phyloP scores from a whole-genome alignment of 2,113 vertebrate species.

The Orientallactaga bullata region DNA sequence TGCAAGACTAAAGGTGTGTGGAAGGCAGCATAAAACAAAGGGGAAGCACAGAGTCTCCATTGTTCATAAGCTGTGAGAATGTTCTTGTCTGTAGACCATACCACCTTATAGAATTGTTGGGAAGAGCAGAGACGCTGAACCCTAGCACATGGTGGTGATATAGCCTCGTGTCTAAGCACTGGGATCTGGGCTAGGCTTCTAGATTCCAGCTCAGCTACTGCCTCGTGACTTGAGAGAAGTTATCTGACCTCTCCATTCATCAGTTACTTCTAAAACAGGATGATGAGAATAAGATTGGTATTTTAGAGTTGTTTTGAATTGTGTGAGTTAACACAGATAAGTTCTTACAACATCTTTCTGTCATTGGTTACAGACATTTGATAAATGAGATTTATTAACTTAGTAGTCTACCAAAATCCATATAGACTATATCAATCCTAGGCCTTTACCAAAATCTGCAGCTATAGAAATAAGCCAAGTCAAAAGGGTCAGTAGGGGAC shows the following conservation, averaged over 20 bases:
- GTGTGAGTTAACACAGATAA: neutral
- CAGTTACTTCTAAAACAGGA: slow-evolving; percentile 21
- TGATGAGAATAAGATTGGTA: neutral
- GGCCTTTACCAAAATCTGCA: neutral
- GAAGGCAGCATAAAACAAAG: neutral
- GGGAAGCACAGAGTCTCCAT: neutral
- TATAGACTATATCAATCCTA: neutral
- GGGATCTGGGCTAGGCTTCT: neutral
- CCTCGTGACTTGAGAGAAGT: neutral
- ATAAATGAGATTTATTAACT: slow-evolving; percentile 10
- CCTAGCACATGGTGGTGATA: no score
- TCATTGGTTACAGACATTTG: neutral
- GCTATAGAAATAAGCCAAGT: neutral
- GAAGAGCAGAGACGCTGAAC: neutral
- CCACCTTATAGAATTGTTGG: neutral
- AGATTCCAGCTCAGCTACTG: neutral
- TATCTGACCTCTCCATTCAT: neutral
- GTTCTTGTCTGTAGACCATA: neutral
- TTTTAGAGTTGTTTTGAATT: slow-evolving; percentile 25
- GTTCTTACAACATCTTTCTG: neutral
- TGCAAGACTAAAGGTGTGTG: neutral
- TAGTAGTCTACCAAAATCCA: neutral
- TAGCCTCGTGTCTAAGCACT: neutral
- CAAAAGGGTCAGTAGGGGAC: neutral
- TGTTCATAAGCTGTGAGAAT: neutral